Percentiles rank a stretch among this genome's conserved stretches.
phyloP scores from a whole-genome alignment of 2,113 vertebrate genomes.

The Nannobrachium achirus region DNA sequence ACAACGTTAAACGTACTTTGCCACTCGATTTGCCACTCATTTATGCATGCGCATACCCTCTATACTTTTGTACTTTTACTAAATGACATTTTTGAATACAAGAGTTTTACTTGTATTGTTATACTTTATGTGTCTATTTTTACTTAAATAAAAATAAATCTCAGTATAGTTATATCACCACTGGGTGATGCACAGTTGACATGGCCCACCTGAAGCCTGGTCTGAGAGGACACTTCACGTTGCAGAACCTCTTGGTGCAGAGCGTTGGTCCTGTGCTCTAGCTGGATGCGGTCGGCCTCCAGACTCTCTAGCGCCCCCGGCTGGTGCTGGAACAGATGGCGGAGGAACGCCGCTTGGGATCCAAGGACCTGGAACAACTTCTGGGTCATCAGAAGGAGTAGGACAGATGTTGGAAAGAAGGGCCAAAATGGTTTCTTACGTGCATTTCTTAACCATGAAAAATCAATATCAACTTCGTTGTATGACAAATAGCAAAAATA shows the following conservation, averaged over 20 bases:
- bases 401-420: constrained; percentile 2
- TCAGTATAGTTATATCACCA: too few relatives aligned
- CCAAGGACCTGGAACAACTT: constrained; percentile 83
- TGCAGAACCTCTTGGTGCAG: constrained; percentile 79
- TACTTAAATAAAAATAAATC: too few relatives aligned
- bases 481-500: too few relatives aligned
- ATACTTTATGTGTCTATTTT: too few relatives aligned
- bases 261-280: constrained; percentile 73
- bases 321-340: constrained; percentile 73
- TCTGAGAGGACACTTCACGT: constrained; percentile 79
- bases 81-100: too few relatives aligned
- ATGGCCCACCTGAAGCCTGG: constrained; percentile 81
- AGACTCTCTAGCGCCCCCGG: constrained; percentile 69
- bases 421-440: too few relatives aligned
- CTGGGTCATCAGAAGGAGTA: constrained; percentile 62
- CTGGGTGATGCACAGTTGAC: neutral
- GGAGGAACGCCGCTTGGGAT: constrained; percentile 74
- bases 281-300: constrained; percentile 71
- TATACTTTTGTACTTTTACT: neutral
- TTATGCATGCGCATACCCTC: too few relatives aligned
- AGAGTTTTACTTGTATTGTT: too few relatives aligned
- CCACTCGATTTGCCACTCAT: too few relatives aligned
- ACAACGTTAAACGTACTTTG: too few relatives aligned
- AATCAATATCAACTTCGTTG: too few relatives aligned
- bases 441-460: neutral